Conservation (phyloP, 1,140 invertebrate species). For the Drosophila orena region DNA sequence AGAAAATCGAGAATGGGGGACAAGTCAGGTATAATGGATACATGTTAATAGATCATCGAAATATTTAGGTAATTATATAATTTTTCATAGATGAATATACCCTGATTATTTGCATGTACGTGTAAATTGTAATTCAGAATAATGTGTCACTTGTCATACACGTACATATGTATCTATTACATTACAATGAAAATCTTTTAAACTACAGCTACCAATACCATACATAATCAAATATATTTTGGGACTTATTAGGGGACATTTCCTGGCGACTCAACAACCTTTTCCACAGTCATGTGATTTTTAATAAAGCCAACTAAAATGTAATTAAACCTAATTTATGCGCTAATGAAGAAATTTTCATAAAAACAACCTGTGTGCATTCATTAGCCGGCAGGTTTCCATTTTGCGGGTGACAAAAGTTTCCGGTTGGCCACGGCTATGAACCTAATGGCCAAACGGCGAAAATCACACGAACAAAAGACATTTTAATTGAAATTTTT, state of each 20-base stretch:
- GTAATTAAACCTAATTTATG: constrained; percentile 82
- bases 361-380: constrained; percentile 57
- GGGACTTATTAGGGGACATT: constrained; percentile 7
- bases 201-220: too few relatives aligned
- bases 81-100: neutral
- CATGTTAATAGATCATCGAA: neutral
- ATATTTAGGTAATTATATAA: neutral
- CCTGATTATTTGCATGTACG: too few relatives aligned
- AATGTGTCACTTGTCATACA: too few relatives aligned
- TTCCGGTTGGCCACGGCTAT: constrained; percentile 78
- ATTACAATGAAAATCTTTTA: neutral
- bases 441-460: constrained; percentile 62
- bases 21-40: constrained; percentile 4
- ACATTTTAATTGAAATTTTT: constrained; percentile 82
- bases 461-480: constrained; percentile 80
- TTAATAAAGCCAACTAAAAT: constrained; percentile 80
- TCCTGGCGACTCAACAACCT: constrained; percentile 1
- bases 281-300: constrained; percentile 36
- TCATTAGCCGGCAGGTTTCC: constrained; percentile 60
- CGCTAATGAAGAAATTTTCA: constrained; percentile 81
- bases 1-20: neutral
- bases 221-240: neutral
- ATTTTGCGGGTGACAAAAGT: constrained; percentile 76
- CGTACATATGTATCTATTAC: too few relatives aligned
- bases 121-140: too few relatives aligned